Base-by-base conservation (phyloP, 2,797 vertebrate species). In the Vultur gryphus region DNA sequence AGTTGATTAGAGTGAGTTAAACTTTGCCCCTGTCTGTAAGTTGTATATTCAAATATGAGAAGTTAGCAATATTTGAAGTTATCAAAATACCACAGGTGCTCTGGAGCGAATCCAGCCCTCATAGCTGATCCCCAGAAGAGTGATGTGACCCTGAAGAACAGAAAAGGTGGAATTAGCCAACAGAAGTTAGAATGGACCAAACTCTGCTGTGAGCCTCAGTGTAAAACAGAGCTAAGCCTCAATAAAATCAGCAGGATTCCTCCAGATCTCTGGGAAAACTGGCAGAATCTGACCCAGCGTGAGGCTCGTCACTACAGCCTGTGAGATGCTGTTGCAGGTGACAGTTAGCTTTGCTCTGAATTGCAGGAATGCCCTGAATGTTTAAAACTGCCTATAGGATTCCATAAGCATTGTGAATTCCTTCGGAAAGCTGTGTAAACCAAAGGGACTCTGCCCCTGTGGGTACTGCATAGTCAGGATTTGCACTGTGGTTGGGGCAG, bases 1-100 rank as follows among this genome's bases (percentile, higher is more conserved):
- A 94, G 81, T 96, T 98, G 97, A 98, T 98, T 97, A 97, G 95
- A 97, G 95, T 41, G n/a, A 97, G 96, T 98, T 98, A 98, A 98
- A 98, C 98, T 97, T 95, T 96, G 95, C 94, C 97, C 92, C 95
- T 35, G 33, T 86, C 95, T 95, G 33, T 93, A 95, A 97, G 85
- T 83, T 97, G 95, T 94, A 41, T 97, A 94, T 97, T 97, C 95
- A 95, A 90, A 95, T 94, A 84, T 6, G 64, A 96, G 84, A 91
- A 95, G 84, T 82, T 97, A 31, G 54, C 57, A 88, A 80, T 93
- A 89, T 87, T 94, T 88, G 85, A 95, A 96, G 97, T 89, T 97
- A 97, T 95, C 97, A 95, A 96, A 97, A 97, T 96, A 96, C 81
- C 92, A 93, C 83, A 87, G 97, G 84, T 97, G 69, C 76, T 55